Evolutionary conservation across 53 echinoderm and acorn worm species (phyloP), one percentile per base, ranked within the genome.

Genomic region (Pentamera pediparva): DNA sequence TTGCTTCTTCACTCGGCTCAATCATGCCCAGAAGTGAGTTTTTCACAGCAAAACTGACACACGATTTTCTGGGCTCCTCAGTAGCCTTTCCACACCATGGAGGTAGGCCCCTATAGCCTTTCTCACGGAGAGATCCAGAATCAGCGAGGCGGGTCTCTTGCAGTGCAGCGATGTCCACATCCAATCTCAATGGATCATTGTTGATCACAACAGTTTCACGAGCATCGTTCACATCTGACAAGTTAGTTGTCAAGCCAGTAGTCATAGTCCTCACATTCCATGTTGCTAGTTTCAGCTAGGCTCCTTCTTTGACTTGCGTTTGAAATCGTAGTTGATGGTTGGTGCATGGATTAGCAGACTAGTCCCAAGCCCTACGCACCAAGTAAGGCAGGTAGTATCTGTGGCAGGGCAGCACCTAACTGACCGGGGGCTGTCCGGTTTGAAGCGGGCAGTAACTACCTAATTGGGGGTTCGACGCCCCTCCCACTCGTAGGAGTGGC

Each of bases 391-490:
- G 19, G 59, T 59, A 57, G 48, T n/a, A n/a, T 19, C 81, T 33
- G 75, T 82, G 82, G 81, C 72, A 73, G 47, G 73, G 20, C 60
- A 72, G 31, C 49, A 80, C 81, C 81, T 73, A 45, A 79, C 40
- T 80, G 60, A 35, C 52, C 73, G 63, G 75, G 75, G 82, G 82
- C 82, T 75, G 75, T 75, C 40, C 27, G 59, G 65, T 38, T 64
- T 64, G 18, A 64, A 60, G 59, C 52, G 59, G 57, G 59, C 50
- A 22, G 61, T 83, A 77, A 59, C 43, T 48, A 40, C 48, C 76
- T 67, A 83, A 34, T 83, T n/a, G n/a, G 67, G 27, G 54, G 71
- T 73, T 24, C 53, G 35, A 79, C 27, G 64, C 35, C 57, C 75
- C 58, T 75, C 80, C 80, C 81, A 69, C 75, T 71, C 77, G 81